phyloP scores from a whole-genome alignment of 92 coral and sea anemone species.

The Plumapathes pennacea region DNA sequence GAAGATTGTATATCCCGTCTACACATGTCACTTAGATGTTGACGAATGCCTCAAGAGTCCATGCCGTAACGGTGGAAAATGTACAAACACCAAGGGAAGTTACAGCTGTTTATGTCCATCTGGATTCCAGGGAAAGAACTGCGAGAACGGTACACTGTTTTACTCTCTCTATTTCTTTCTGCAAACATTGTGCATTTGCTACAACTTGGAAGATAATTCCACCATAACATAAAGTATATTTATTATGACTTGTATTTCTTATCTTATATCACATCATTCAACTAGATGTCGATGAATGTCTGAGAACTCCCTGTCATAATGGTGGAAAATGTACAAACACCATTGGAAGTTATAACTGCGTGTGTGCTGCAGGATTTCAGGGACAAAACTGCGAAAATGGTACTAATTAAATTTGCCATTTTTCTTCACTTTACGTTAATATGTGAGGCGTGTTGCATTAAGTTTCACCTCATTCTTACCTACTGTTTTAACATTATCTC shows the following conservation, averaged over 20 bases:
- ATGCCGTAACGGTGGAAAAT: conserved; percentile 43
- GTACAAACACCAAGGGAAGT: conserved; percentile 46
- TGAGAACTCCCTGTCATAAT: conserved; percentile 15
- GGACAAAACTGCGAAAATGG: conserved; percentile 41
- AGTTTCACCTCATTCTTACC: too few relatives aligned
- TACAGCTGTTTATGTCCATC: conserved; percentile 43
- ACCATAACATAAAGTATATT: too few relatives aligned
- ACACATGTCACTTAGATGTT: conserved; percentile 26
- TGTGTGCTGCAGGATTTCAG: conserved; percentile 22
- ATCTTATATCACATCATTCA: not conserved
- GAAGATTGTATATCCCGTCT: too few relatives aligned
- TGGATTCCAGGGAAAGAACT: conserved; percentile 42
- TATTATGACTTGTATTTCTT: not conserved
- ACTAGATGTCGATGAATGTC: conserved; percentile 33
- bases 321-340: conserved; percentile 9
- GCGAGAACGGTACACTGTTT: conserved; percentile 33
- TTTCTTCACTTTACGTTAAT: too few relatives aligned
- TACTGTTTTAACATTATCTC: too few relatives aligned
- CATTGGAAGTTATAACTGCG: conserved; percentile 34
- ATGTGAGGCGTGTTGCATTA: too few relatives aligned
- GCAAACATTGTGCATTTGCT: too few relatives aligned
- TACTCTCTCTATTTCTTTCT: too few relatives aligned
- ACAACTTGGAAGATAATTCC: too few relatives aligned
- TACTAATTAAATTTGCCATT: not conserved
- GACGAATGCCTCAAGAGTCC: conserved; percentile 60